Base-by-base conservation (phyloP, 2,888 invertebrate species). In the Nebria salina region DNA sequence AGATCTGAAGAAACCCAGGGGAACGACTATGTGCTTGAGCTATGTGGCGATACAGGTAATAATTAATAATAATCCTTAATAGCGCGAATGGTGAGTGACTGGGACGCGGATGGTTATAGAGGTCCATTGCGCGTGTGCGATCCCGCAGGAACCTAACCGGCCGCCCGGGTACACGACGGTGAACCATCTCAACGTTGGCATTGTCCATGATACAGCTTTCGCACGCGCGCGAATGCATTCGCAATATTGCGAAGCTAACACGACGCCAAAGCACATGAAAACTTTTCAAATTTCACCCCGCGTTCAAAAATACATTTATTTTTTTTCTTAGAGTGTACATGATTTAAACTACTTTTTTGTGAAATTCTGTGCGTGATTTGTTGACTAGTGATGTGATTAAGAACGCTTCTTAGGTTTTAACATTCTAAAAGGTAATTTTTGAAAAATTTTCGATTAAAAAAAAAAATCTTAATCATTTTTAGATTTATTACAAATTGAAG, bases 11-110 rank as follows among this genome's bases (percentile, higher is more conserved):
- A 70, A 26, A 5, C 72, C 65, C 65, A 26, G 3, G 65, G 73
- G 78, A 68, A 34, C 78, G 25, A 66, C 42, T 43, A 54, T 54
- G 54, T 11, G 54, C 54, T 54, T 13, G 13, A 65, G 11, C 65
- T 4, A 54, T 54, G 72, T 26, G 41, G 73, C 34, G 66, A 43
- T 79, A 74, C 79, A 79, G 79, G 79, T 79, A 79, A 34, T 34
- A 34, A 79, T 75, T 79, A 79, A 75, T 75, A 79, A 78, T 73
- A 73, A 78, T 78, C 78, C 78, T 74, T 77, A 72, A 77, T 64
- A 77, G 77, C 77, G 77, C 25, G 43, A 34, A 66, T 41, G 76
- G 76, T 66, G 65, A 54, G 64, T 26, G 43, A 42, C 68, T 64
- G 66, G 79, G n/a, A 26, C 15, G 41, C 34, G 72, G 5, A 65